Base-by-base conservation (phyloP, 1,140 invertebrate species). In the Papilio polyxenes region DNA sequence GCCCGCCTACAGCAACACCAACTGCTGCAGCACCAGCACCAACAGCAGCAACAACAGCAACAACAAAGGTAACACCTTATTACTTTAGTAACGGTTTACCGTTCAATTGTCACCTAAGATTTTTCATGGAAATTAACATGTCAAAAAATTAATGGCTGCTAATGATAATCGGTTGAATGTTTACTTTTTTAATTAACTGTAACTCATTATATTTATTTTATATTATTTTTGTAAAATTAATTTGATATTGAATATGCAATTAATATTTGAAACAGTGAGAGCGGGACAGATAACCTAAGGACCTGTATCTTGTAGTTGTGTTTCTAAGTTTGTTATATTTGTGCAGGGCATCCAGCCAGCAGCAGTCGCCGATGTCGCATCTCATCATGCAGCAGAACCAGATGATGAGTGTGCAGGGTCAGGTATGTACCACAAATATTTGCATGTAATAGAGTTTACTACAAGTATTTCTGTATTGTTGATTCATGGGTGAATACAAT, bases 321-420 rank as follows among this genome's bases (percentile, higher is more conserved):
- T 7, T 7, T 44, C 40, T 44, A 44, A 44, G 40, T 44, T 44
- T 44, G 40, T 44, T 44, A n/a, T 59, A 17, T 78, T 15, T 85
- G 92, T 90, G 20, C 85, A 93, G 92, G 83, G 86, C 91, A 48
- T 94, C 95, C 82, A 94, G 95, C 87, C 96, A 96, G 85, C 96
- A 96, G 81, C 96, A 96, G 89, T 94, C 95, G 3, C 90, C 96
- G 17, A 95, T 95, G 85, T 92, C 92, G 37, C 94, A 95, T 87
- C 89, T 95, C 13, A 92, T 95, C 83, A 95, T 96, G 94, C 95
- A 96, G 86, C 96, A 96, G 85, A 95, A 93, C 83, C 94, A 95
- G 87, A 94, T 93, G 89, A 93, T 95, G 90, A 94, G 89, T 84
- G 94, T 95, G 56, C 94, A 95, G 87, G 94, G 94, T 88, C 94